Conservation (phyloP, 2,888 invertebrate genomes). For the Phasia obesa region DNA sequence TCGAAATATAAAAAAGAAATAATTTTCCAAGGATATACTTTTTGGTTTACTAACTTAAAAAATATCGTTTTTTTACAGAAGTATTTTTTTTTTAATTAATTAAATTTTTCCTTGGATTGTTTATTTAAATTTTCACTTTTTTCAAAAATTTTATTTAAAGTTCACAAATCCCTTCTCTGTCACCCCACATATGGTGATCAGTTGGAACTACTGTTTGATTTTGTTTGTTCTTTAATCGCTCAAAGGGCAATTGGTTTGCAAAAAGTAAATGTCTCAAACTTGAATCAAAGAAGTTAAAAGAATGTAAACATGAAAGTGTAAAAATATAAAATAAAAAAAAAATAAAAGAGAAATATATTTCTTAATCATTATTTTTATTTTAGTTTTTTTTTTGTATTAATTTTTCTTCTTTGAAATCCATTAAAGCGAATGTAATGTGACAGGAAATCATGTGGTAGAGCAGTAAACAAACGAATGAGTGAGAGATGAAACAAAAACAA, state of each 20-base stretch:
- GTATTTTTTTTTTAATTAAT: too few relatives aligned
- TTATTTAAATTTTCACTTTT: too few relatives aligned
- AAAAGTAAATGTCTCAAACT: conserved; percentile 30
- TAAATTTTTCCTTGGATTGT: too few relatives aligned
- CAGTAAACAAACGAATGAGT: conserved; percentile 7
- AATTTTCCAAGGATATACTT: too few relatives aligned
- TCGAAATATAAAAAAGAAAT: too few relatives aligned
- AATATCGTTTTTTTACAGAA: too few relatives aligned
- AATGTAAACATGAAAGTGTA: conserved; percentile 55
- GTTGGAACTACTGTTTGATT: neutral
- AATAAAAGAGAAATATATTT: neutral
- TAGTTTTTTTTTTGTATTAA: conserved; percentile 1
- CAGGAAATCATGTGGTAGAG: conserved; percentile 70
- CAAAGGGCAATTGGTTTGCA: conserved; percentile 53
- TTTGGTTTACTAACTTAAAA: too few relatives aligned
- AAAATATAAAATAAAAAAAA: conserved; percentile 21
- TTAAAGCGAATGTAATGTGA: conserved; percentile 67
- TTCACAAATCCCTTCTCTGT: neutral
- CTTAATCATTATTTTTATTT: conserved; percentile 36
- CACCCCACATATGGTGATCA: neutral
- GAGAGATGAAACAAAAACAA: conserved; percentile 31
- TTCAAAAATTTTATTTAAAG: neutral
- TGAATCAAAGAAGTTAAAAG: conserved; percentile 45
- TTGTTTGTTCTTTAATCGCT: conserved; percentile 40
- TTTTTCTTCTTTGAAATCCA: conserved; percentile 64